Evolutionary conservation across 2,888 invertebrate genomes (phyloP).

Genomic region (Nomada hirtipes): DNA sequence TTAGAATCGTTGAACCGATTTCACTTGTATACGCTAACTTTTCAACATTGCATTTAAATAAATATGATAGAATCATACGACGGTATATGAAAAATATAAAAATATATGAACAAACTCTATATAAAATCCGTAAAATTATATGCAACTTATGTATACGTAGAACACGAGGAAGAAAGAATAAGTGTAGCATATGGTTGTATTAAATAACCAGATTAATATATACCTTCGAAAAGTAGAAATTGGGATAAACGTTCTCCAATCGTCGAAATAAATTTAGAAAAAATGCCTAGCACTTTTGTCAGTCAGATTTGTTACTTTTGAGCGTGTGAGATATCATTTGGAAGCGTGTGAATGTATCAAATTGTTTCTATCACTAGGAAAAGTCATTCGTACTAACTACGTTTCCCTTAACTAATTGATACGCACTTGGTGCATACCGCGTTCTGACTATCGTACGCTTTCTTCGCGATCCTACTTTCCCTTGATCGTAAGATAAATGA

Average conservation of each 20-base stretch:
- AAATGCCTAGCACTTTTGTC: slow-evolving; percentile 11
- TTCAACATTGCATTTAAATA: slow-evolving; percentile 26
- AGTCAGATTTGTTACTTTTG: slow-evolving; percentile 20
- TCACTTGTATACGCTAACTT: slow-evolving; percentile 23
- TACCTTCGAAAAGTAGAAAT: slow-evolving; percentile 34
- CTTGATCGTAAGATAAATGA: slow-evolving; percentile 24
- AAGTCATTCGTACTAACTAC: slow-evolving; percentile 21
- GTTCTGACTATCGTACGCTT: slow-evolving; percentile 33
- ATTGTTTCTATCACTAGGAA: slow-evolving; percentile 36
- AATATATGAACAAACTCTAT: slow-evolving; percentile 37
- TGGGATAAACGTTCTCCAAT: slow-evolving; percentile 26
- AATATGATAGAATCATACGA: slow-evolving; percentile 25
- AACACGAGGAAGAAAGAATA: slow-evolving; percentile 20
- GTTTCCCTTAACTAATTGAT: slow-evolving; percentile 23
- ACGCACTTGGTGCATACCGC: slow-evolving; percentile 45
- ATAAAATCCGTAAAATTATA: slow-evolving; percentile 39
- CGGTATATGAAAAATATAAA: slow-evolving; percentile 41
- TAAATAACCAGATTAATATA: slow-evolving; percentile 19
- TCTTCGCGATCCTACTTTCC: slow-evolving; percentile 31
- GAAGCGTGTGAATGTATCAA: slow-evolving; percentile 36
- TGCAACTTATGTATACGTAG: slow-evolving; percentile 1
- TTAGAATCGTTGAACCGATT: slow-evolving; percentile 45
- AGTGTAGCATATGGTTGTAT: slow-evolving; percentile 6
- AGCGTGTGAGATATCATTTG: slow-evolving; percentile 40
- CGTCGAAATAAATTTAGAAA: slow-evolving; percentile 16